Evolutionary conservation across 2,888 invertebrate genomes (phyloP).

Genomic region (Pandemis cinnamomeana): DNA sequence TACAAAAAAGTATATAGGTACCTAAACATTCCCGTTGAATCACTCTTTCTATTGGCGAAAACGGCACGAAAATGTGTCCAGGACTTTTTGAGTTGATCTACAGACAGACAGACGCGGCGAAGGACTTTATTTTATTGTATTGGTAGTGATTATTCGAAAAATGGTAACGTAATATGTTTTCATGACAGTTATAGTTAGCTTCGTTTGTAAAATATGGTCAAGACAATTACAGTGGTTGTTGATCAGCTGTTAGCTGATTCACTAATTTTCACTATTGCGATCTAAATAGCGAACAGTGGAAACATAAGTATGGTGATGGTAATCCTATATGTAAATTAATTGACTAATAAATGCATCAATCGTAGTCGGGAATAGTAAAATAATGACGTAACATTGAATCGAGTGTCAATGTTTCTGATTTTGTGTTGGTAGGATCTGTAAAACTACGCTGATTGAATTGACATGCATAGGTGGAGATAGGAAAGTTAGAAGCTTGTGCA

Average conservation of each 20-base stretch:
- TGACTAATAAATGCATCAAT: conserved; percentile 1
- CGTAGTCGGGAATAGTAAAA: conserved; percentile 5
- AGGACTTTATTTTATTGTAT: too few species aligned
- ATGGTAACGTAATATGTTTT: too few species aligned
- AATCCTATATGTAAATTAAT: neutral
- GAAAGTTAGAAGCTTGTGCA: conserved; percentile 28
- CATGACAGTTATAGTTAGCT: neutral
- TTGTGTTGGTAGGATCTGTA: neutral
- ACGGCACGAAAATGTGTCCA: too few species aligned
- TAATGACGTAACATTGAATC: neutral
- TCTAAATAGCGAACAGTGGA: neutral
- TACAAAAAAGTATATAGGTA: too few species aligned
- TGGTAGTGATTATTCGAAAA: too few species aligned
- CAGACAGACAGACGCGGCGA: too few species aligned
- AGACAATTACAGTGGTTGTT: neutral
- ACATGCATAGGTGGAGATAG: conserved; percentile 3
- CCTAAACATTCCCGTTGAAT: too few species aligned
- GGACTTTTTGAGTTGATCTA: too few species aligned
- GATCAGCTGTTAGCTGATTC: neutral
- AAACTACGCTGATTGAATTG: conserved; percentile 5
- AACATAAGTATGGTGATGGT: neutral
- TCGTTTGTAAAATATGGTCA: neutral
- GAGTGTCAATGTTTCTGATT: neutral
- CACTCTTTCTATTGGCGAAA: too few species aligned
- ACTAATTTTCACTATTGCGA: neutral